A percentile compares a stretch with the other conserved stretches of the same genome.
These are phyloP conservation scores for Galendromus occidentalis DNA, from an alignment of 1,140 invertebrate genomes.

Conservation along the genomic window DNA sequence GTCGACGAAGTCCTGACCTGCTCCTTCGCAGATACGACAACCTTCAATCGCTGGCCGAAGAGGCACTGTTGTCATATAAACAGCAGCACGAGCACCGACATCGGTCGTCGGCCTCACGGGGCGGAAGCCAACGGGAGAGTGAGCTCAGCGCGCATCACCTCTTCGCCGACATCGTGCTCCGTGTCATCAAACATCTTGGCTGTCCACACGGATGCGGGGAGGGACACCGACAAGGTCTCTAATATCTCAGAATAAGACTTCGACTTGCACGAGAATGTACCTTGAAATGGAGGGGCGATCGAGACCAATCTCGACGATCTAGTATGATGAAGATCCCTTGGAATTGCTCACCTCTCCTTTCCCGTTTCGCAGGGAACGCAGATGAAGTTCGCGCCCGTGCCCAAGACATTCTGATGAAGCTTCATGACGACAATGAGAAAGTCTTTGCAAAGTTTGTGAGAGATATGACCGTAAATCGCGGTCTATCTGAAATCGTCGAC, in stretches of 20 bases:
- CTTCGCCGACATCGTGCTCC: slow-evolving; percentile 34
- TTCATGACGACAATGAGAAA: slow-evolving; percentile 19
- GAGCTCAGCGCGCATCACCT: slow-evolving; percentile 28
- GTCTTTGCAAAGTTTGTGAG: slow-evolving; percentile 47
- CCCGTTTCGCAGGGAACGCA: slow-evolving; percentile 17
- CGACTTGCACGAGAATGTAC: no score
- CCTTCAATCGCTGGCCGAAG: no score
- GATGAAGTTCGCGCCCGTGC: slow-evolving; percentile 18
- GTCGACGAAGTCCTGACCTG: no score
- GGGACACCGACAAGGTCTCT: slow-evolving; percentile 40
- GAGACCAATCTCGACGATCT: no score
- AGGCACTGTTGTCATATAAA: neutral
- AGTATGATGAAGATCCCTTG: no score
- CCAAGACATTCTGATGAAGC: slow-evolving; percentile 15
- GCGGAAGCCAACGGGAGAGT: slow-evolving; percentile 15
- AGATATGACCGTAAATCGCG: slow-evolving; percentile 49
- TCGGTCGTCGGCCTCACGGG: slow-evolving; percentile 4
- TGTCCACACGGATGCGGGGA: slow-evolving; percentile 74
- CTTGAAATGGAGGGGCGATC: no score
- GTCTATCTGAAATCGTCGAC: slow-evolving; percentile 63
- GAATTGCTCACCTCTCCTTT: neutral
- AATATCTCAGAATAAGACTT: no score
- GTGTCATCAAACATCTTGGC: slow-evolving; percentile 68
- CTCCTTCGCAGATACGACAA: no score
- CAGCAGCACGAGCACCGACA: slow-evolving; percentile 9